Evolutionary conservation across 2,113 vertebrate species (phyloP).

Genomic region (Pogonocichla stellata): DNA sequence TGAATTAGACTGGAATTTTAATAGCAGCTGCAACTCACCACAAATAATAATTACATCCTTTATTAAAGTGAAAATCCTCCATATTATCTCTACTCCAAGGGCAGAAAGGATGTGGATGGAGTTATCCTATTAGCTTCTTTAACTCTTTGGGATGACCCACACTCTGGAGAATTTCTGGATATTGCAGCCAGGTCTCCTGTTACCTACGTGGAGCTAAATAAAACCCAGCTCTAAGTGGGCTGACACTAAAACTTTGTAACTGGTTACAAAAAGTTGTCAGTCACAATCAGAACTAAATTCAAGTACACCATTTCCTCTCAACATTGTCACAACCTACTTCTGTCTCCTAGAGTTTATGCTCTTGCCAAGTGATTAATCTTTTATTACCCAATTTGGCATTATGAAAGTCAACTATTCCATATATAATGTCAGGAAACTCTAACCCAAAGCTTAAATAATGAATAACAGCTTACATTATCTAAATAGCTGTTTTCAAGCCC

Average conservation of each 20-base stretch:
- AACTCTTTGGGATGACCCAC: not conserved
- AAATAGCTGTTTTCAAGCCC: not conserved
- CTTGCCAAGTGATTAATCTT: not conserved
- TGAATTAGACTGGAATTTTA: not conserved
- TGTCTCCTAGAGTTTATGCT: not conserved
- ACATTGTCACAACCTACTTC: not conserved
- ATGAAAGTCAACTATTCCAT: not conserved
- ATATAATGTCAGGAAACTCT: not conserved
- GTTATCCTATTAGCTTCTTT: not conserved
- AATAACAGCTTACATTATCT: not conserved
- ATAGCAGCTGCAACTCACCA: not conserved
- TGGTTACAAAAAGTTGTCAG: not conserved
- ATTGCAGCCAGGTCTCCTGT: not conserved
- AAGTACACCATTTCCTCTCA: accelerated
- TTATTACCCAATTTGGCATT: not conserved
- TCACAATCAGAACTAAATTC: not conserved
- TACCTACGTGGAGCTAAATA: accelerated
- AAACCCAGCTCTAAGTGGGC: not conserved
- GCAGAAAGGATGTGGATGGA: not conserved
- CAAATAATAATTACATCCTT: not conserved
- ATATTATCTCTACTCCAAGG: not conserved
- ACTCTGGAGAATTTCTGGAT: not conserved
- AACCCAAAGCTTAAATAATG: not conserved
- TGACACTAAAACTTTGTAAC: not conserved
- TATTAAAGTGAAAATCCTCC: not conserved